Conservation (phyloP, 2,113 vertebrate genomes). For the Danio rerio region DNA sequence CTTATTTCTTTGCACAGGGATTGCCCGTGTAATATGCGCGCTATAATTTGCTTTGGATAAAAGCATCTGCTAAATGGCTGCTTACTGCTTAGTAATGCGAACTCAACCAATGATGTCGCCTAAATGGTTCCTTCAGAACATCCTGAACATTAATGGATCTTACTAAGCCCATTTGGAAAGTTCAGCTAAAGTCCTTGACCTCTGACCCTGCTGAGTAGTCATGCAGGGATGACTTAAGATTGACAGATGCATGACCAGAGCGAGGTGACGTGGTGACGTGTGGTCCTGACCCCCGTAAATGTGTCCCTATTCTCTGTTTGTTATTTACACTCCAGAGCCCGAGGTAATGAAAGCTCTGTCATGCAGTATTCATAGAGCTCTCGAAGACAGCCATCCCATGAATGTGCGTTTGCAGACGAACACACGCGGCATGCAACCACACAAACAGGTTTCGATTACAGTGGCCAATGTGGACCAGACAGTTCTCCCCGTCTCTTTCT, state of each 20-base stretch:
- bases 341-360: slow-evolving; percentile 75
- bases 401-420: slow-evolving; percentile 39
- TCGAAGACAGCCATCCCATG: slow-evolving; percentile 54
- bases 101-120: background rate
- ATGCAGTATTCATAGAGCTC: slow-evolving; percentile 79
- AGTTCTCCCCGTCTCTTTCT: slow-evolving; percentile 51
- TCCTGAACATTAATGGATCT: slow-evolving; percentile 17
- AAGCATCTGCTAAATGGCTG: slow-evolving; percentile 28
- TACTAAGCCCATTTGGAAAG: slow-evolving; percentile 19
- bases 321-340: slow-evolving; percentile 75
- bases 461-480: slow-evolving; percentile 56
- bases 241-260: slow-evolving; percentile 51
- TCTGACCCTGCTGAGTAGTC: slow-evolving; percentile 26
- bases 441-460: slow-evolving; percentile 69
- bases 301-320: slow-evolving; percentile 71
- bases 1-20: background rate
- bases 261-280: slow-evolving; percentile 49
- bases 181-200: slow-evolving; percentile 47
- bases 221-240: slow-evolving; percentile 46
- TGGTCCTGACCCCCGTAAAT: slow-evolving; percentile 77
- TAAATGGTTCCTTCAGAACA: background rate
- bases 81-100: background rate
- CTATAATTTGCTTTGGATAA: slow-evolving; percentile 16
- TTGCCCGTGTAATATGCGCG: background rate
- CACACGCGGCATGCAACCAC: slow-evolving; percentile 62